A percentile compares a stretch with the other conserved stretches of the same genome.
These are phyloP conservation scores for Hylaea fasciaria DNA, from an alignment of 2,888 invertebrate genomes.

Conservation along the genomic window DNA sequence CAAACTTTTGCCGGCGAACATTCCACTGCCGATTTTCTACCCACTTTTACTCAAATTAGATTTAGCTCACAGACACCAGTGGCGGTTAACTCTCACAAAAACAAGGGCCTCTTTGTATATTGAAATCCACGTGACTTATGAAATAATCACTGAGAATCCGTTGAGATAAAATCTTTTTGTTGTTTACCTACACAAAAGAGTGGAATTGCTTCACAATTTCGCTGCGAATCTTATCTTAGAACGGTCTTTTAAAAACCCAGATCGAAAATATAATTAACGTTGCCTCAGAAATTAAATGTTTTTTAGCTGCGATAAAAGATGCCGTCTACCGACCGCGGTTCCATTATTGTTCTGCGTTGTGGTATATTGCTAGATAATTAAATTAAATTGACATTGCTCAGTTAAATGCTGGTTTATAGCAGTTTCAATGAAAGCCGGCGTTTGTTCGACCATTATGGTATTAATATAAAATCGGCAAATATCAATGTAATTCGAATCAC, in stretches of 20 bases:
- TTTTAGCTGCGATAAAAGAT: constrained; percentile 31
- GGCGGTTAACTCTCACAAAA: constrained; percentile 37
- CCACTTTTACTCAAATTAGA: constrained; percentile 40
- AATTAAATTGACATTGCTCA: constrained; percentile 30
- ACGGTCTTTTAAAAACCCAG: constrained; percentile 50
- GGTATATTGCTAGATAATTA: constrained; percentile 24
- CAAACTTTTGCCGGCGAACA: constrained; percentile 60
- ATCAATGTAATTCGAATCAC: constrained; percentile 8
- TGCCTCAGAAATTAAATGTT: constrained; percentile 41
- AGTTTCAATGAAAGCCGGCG: constrained; percentile 19
- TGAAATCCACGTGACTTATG: constrained; percentile 51
- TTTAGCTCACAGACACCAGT: constrained; percentile 29
- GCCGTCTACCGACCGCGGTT: constrained; percentile 8
- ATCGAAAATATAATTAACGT: constrained; percentile 49
- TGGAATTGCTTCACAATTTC: constrained; percentile 59
- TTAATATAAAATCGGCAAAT: constrained; percentile 23
- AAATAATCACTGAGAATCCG: constrained; percentile 57
- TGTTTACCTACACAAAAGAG: constrained; percentile 58
- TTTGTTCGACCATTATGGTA: constrained; percentile 21
- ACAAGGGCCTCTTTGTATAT: constrained; percentile 52
- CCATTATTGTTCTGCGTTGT: constrained; percentile 18
- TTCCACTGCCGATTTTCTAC: constrained; percentile 37
- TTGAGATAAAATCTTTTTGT: constrained; percentile 66
- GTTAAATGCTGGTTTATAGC: constrained; percentile 30
- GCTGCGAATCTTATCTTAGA: constrained; percentile 52